Evolutionary conservation across 2,888 invertebrate genomes (phyloP), one percentile per base, ranked within the genome.

Genomic region (Lasius fuliginosus): DNA sequence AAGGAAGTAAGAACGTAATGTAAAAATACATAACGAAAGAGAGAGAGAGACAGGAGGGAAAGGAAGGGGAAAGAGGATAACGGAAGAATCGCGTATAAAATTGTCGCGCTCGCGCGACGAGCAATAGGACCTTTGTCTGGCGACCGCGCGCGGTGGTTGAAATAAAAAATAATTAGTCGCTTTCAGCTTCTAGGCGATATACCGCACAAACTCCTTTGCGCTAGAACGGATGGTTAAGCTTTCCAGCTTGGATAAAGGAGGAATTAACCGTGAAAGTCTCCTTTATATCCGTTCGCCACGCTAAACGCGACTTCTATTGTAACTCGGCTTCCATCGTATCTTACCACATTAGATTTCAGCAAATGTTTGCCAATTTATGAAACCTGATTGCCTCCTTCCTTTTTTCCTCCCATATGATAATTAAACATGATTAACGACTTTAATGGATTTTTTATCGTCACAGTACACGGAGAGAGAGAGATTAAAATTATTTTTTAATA

Each of bases 101-200:
- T 82, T 82, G 83, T 64, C 68, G 73, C 74, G 81, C 82, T 69
- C 73, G 71, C 74, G 62, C 71, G 67, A 74, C 60, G 46, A 68
- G 60, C 67, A 82, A 85, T 85, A 62, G 42, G 15, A 36, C 15
- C 53, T 68, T 85, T 85, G 82, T 85, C 84, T 58, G 74, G 73
- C 40, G 69, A 40, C 65, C 67, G 60, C 67, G 60, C 67, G 82
- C 83, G 74, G 49, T n/a, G 71, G 56, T 65, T 56, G 67, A 75
- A 83, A 67, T 82, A 84, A 84, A 74, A 84, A 84, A 67, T 82
- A 84, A 82, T 82, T 84, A 74, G 74, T 74, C 74, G 46, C 67
- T 82, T 82, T 81, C 82, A 60, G 36, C 74, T 68, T 30, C 40
- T 68, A 56, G 30, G 49, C 56, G 74, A 74, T 82, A 65, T 82